Conservation (phyloP, 2,797 vertebrate species). For the Anableps anableps region DNA sequence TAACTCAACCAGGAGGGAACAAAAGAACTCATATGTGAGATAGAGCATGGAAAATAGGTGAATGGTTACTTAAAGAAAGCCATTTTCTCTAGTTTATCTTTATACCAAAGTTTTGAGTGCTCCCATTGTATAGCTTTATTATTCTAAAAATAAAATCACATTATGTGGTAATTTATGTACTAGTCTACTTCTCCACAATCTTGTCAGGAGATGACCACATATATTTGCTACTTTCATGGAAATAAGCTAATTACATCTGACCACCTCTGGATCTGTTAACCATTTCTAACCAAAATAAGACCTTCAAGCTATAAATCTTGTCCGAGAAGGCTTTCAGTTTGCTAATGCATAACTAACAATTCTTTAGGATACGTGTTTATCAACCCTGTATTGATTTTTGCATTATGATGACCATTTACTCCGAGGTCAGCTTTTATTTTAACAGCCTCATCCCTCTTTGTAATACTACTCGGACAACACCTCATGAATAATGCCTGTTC, state of each 20-base stretch:
- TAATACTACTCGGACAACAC: conserved; percentile 35
- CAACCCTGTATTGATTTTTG: conserved; percentile 30
- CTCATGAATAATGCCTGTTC: conserved; percentile 54
- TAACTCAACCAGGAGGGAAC: neutral
- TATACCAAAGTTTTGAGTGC: neutral
- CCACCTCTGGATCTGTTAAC: neutral
- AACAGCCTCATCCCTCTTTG: conserved; percentile 38
- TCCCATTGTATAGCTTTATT: no score
- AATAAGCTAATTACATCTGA: neutral
- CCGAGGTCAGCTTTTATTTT: conserved; percentile 46
- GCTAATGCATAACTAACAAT: neutral
- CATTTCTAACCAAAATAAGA: neutral
- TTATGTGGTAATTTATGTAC: neutral
- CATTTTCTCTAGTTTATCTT: neutral
- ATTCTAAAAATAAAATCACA: neutral
- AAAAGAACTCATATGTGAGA: no score
- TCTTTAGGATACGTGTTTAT: conserved; percentile 4
- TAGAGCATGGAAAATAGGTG: neutral
- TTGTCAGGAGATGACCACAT: neutral
- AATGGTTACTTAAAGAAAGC: neutral
- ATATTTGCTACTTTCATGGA: neutral
- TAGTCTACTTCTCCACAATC: neutral
- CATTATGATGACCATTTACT: conserved; percentile 40
- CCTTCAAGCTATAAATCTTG: neutral
- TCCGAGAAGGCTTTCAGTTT: neutral